Evolutionary conservation across 53 echinoderm and acorn worm species (phyloP).

Genomic region (Stichopus horrens): DNA sequence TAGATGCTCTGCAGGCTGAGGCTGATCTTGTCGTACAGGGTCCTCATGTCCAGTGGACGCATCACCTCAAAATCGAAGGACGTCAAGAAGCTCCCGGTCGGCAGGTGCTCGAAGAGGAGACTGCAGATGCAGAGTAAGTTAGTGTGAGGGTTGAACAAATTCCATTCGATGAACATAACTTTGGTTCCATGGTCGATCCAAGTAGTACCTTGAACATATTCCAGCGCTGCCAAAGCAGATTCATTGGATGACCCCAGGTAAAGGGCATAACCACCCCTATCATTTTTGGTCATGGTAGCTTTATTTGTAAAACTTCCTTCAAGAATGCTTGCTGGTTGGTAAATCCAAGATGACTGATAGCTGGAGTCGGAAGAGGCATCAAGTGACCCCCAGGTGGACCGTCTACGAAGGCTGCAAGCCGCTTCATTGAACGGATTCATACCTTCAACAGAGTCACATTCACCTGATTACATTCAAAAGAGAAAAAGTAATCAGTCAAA

Average conservation of each 20-base stretch:
- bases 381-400: slow-evolving; percentile 54
- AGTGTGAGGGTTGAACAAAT: slow-evolving; percentile 69
- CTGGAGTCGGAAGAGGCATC: background rate
- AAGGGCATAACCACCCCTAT: slow-evolving; percentile 69
- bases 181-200: slow-evolving; percentile 75
- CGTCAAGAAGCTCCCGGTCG: slow-evolving; percentile 41
- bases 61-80: slow-evolving; percentile 65
- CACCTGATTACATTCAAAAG: background rate
- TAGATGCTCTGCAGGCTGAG: slow-evolving; percentile 72
- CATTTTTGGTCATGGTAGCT: slow-evolving; percentile 40
- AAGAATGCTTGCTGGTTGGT: slow-evolving; percentile 44
- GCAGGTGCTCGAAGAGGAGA: slow-evolving; percentile 58
- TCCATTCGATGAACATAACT: slow-evolving; percentile 85
- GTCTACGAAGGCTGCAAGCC: slow-evolving; percentile 39
- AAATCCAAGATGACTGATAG: slow-evolving; percentile 58
- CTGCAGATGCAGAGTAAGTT: slow-evolving; percentile 77
- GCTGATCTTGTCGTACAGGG: slow-evolving; percentile 63
- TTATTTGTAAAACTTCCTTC: slow-evolving; percentile 66
- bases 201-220: slow-evolving; percentile 14
- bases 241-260: slow-evolving; percentile 52
- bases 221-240: slow-evolving; percentile 29
- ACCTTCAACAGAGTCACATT: background rate
- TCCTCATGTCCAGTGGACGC: slow-evolving; percentile 52
- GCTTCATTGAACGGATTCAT: background rate
- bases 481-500: too few species aligned